Evolutionary conservation across 2,797 vertebrate genomes (phyloP).

Genomic region (Poecilia velifera): DNA sequence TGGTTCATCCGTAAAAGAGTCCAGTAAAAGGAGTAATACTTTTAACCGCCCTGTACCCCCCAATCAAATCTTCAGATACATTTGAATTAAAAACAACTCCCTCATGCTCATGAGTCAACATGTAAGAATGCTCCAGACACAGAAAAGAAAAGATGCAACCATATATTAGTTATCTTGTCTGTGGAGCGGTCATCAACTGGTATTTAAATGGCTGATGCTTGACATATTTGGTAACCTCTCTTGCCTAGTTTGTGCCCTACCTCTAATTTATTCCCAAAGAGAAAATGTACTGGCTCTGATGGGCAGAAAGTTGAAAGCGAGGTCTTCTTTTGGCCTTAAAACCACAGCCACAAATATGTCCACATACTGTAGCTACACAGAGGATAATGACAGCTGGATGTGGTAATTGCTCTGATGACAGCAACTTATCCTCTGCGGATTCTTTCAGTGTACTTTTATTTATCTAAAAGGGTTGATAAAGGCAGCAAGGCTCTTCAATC

Average conservation of each 20-base stretch:
- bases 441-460: conserved; percentile 2
- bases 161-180: conserved; percentile 51
- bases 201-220: conserved; percentile 62
- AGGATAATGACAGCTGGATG: conserved; percentile 50
- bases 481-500: neutral
- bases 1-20: neutral
- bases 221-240: conserved; percentile 61
- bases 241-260: conserved; percentile 36
- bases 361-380: conserved; percentile 26
- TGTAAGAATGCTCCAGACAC: neutral
- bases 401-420: conserved; percentile 41
- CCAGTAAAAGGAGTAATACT: neutral
- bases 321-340: conserved; percentile 56
- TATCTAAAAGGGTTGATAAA: neutral
- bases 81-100: neutral
- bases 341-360: conserved; percentile 64
- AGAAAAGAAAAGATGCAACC: conserved; percentile 33
- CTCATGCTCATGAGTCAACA: neutral
- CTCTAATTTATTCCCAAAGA: conserved; percentile 66
- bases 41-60: neutral
- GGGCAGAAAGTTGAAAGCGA: conserved; percentile 39
- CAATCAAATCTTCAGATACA: neutral
- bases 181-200: conserved; percentile 58
- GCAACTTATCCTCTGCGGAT: conserved; percentile 1
- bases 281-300: conserved; percentile 43